phyloP scores from a whole-genome alignment of 2,797 vertebrate genomes.

The Chaetophractus vellerosus region DNA sequence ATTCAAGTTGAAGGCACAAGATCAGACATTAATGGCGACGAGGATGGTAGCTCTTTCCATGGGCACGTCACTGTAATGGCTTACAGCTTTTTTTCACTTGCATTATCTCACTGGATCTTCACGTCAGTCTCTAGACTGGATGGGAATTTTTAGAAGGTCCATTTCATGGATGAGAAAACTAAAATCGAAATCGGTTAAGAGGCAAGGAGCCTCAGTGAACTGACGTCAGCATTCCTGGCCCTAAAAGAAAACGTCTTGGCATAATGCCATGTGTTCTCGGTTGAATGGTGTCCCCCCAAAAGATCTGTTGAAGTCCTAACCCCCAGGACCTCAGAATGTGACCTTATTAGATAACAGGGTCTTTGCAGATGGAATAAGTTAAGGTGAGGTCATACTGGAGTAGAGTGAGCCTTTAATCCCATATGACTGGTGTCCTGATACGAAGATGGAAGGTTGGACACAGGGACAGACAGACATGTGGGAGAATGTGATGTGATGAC shows the following conservation, averaged over 20 bases:
- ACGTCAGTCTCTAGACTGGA: background rate
- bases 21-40: background rate
- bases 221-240: background rate
- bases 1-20: background rate
- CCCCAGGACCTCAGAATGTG: too few species aligned
- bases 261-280: background rate
- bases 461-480: too few species aligned
- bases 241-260: background rate
- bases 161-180: background rate
- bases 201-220: background rate
- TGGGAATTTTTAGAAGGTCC: background rate
- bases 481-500: too few species aligned
- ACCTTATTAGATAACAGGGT: too few species aligned
- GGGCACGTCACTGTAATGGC: background rate
- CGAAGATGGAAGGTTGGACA: too few species aligned
- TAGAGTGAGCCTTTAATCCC: too few species aligned
- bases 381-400: too few species aligned
- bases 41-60: background rate
- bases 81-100: background rate
- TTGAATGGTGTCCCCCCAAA: too few species aligned
- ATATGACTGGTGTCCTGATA: too few species aligned
- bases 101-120: background rate
- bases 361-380: too few species aligned
- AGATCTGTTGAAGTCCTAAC: too few species aligned
- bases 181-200: background rate